Base-by-base conservation (phyloP, 2,888 invertebrate species). In the Drosophila helvetica region DNA sequence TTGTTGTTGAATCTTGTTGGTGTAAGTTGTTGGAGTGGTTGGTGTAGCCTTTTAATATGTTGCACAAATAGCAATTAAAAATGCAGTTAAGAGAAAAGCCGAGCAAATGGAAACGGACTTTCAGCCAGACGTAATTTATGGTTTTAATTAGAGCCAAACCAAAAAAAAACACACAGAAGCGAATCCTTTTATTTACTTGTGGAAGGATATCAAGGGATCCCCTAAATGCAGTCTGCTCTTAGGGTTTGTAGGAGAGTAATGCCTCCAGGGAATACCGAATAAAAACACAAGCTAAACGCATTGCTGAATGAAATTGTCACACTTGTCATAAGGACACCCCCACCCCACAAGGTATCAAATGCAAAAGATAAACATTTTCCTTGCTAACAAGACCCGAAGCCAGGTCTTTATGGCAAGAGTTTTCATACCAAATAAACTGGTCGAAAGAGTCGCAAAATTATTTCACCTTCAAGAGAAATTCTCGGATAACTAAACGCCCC, bases 41-140 rank as follows among this genome's bases (percentile, higher is more conserved):
- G 43, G 63, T 59, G 58, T 53, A 63, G 60, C 33, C 64, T 59
- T 72, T 80, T 65, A 84, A 78, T 70, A 62, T 66, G 79, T 63
- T 75, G 53, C 70, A 58, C 67, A 77, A 81, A 81, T 72, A 60
- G 85, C 85, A 85, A 80, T 80, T 81, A 77, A 85, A 79, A 81
- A 57, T 52, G 61, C 64, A 66, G 71, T 65, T 65, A 45, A 22
- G 22, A 45, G 30, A 27, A 19, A 55, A 51, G 54, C n/a, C 57
- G 42, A 48, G 56, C 65, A 63, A 79, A 82, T 74, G 63, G 55
- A 77, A 19, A 3, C 33, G 33, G 38, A 38, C 8, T 74, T 72
- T 58, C 25, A 60, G 53, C 33, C 59, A 27, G 63, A 43, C 42
- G 53, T 51, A 77, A 81, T 81, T 81, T 77, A 81, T 85, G 47